phyloP scores from a whole-genome alignment of 1,140 invertebrate genomes.

The Drosophila leontia region DNA sequence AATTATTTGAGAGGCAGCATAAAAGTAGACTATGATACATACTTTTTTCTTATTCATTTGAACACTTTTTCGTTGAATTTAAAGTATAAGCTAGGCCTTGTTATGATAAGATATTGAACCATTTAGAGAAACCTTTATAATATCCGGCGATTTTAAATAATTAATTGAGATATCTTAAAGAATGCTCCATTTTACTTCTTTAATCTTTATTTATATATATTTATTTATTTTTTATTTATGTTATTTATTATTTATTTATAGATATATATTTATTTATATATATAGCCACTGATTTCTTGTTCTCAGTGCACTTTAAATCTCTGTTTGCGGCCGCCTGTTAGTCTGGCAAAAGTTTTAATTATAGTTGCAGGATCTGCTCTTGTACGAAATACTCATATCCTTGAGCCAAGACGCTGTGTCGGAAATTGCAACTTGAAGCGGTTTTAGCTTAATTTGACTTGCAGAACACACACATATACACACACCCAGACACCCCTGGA shows the following conservation, averaged over 20 bases:
- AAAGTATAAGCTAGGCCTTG: no score
- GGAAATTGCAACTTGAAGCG: slow-evolving; percentile 79
- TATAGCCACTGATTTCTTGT: neutral
- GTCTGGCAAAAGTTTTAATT: slow-evolving; percentile 70
- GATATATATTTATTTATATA: neutral
- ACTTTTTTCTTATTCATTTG: neutral
- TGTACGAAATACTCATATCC: slow-evolving; percentile 48
- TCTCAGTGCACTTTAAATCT: neutral
- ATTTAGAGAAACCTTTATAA: neutral
- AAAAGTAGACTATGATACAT: neutral
- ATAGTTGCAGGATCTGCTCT: slow-evolving; percentile 67
- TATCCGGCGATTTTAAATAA: neutral
- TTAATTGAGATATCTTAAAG: no score
- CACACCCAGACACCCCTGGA: neutral
- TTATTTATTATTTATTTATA: neutral
- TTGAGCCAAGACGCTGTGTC: slow-evolving; percentile 66
- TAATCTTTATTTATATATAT: no score
- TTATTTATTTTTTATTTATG: no score
- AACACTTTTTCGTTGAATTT: neutral
- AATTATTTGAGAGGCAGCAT: neutral
- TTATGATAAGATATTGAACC: no score
- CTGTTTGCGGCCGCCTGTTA: slow-evolving; percentile 26
- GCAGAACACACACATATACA: slow-evolving; percentile 32
- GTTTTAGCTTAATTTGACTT: slow-evolving; percentile 79
- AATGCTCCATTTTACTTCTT: no score